Percentiles rank a stretch among this genome's conserved stretches.
Evolutionary conservation across 2,113 vertebrate species (phyloP).

Genomic region (Sigmodon hispidus): DNA sequence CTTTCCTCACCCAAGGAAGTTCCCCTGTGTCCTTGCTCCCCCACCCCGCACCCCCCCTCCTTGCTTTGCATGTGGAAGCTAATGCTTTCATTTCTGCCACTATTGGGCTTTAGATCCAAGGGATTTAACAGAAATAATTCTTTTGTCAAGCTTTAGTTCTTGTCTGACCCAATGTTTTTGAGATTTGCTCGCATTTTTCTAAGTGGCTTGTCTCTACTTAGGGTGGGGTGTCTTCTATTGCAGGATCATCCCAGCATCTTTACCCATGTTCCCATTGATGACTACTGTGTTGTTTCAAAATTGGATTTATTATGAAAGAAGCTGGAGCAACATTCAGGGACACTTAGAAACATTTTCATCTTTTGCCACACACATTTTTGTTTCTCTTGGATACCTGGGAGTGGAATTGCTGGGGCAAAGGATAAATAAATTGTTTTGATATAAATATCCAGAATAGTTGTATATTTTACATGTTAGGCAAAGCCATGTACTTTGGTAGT

Average conservation of each 20-base stretch:
- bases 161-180: not conserved
- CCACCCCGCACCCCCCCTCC: not conserved
- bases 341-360: not conserved
- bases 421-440: not conserved
- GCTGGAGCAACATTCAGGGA: not conserved
- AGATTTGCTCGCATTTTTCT: not conserved
- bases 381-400: not conserved
- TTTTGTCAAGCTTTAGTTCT: not conserved
- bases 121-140: not conserved
- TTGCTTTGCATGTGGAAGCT: not conserved
- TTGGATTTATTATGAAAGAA: not conserved
- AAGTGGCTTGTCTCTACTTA: not conserved
- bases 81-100: too few species aligned
- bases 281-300: constrained; percentile 31
- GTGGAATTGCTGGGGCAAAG: not conserved
- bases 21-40: too few species aligned
- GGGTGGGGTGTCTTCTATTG: not conserved
- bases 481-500: not conserved
- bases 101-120: not conserved
- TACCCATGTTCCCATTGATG: not conserved
- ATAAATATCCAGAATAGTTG: not conserved
- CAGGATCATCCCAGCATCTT: not conserved
- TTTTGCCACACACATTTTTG: not conserved
- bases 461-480: not conserved
- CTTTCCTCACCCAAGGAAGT: not conserved